Base-by-base conservation (phyloP, 2,888 invertebrate species). In the Oscheius sp. region DNA sequence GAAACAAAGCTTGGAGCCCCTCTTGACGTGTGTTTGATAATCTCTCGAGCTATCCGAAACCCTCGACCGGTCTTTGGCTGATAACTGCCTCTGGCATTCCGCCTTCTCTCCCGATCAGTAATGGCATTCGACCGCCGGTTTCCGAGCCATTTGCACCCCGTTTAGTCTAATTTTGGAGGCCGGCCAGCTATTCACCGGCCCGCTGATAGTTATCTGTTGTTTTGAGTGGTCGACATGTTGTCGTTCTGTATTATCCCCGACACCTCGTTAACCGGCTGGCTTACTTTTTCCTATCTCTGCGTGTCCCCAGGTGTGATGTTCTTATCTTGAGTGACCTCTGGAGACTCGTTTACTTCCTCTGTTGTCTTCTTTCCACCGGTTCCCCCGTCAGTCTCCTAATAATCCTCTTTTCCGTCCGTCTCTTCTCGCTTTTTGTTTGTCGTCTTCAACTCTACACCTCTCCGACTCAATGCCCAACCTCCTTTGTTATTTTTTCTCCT, bases 181-280 rank as follows among this genome's bases (percentile, higher is more conserved):
- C 63, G 63, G 35, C 16, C 49, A 29, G 45, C 43, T 43, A 63
- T 63, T 63, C 63, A 63, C 63, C 25, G 61, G 9, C 49, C n/a
- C 35, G 29, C 52, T 55, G 69, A 69, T 69, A 69, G 69, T 69
- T 69, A 69, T 69, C 69, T 69, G 55, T 69, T 69, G 69, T 69
- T 69, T 69, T 69, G 69, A 55, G 18, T 23, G 27, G 66, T 29
- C 18, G 49, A 12, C 29, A 7, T 69, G 56, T 69, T 69, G 69
- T 69, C 69, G 55, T 35, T 43, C 35, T 41, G 56, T 55, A 69
- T 69, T 69, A 69, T 55, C 55, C 41, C n/a, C n/a, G n/a, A 55
- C 55, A 64, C 27, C 64, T 23, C 55, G 55, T 43, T 61, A 18
- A 13, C 21, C 16, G 16, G 16, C 49, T 49, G 3, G 3, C 16